Evolutionary conservation across 2,113 vertebrate genomes (phyloP).

Genomic region (Ageneiosus marmoratus): DNA sequence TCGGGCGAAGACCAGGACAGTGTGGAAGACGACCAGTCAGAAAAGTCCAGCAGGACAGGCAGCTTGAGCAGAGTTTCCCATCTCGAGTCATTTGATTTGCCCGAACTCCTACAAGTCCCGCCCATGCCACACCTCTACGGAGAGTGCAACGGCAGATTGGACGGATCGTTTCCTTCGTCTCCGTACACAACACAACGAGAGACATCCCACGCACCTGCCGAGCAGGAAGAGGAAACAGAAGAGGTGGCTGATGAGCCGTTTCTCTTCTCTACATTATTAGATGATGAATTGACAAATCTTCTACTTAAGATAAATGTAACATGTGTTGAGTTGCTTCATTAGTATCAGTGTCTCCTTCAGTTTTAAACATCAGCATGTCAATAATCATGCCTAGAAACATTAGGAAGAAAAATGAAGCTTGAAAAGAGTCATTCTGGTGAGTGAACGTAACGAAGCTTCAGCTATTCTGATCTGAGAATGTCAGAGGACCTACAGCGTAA

Average conservation of each 20-base stretch:
- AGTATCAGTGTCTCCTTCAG: too few relatives aligned
- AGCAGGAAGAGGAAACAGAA: conserved; percentile 80
- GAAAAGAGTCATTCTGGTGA: too few relatives aligned
- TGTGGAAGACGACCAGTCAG: conserved; percentile 74
- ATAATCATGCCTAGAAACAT: too few relatives aligned
- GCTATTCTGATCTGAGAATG: too few relatives aligned
- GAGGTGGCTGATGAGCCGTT: conserved; percentile 68
- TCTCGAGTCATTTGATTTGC: conserved; percentile 78
- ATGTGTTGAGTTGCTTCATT: too few relatives aligned
- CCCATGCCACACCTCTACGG: conserved; percentile 66
- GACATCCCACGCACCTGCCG: not conserved
- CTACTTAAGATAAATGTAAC: too few relatives aligned
- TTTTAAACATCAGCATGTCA: too few relatives aligned
- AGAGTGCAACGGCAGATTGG: conserved; percentile 81
- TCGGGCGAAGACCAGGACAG: conserved; percentile 81
- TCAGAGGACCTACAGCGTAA: not conserved
- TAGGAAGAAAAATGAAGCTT: too few relatives aligned
- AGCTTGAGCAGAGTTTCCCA: conserved; percentile 54
- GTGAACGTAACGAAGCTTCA: too few relatives aligned
- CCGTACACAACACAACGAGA: not conserved
- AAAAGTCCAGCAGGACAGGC: conserved; percentile 69
- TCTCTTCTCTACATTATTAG: too few relatives aligned
- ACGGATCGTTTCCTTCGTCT: conserved; percentile 33
- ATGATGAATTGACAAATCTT: too few relatives aligned
- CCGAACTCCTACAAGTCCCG: conserved; percentile 76